A percentile compares a stretch with the other conserved stretches of the same genome.
Evolutionary conservation across 2,888 invertebrate genomes (phyloP).

Genomic region (Flabesymbios commensalis): DNA sequence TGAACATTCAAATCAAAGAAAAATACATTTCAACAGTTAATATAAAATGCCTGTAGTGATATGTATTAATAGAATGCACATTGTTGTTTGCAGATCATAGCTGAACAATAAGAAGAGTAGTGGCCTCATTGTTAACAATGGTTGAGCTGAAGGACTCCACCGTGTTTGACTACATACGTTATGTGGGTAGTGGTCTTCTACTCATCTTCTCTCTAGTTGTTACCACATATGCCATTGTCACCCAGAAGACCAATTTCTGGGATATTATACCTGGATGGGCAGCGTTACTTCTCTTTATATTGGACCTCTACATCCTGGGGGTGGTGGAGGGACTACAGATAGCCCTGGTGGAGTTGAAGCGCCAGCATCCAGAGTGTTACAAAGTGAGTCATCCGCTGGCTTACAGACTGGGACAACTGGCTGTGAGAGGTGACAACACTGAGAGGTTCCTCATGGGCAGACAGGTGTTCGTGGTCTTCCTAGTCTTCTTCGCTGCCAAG

Average conservation of each 20-base stretch:
- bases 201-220: conserved; percentile 20
- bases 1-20: no score
- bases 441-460: conserved; percentile 30
- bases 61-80: no score
- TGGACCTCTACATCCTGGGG: conserved; percentile 23
- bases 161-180: conserved; percentile 24
- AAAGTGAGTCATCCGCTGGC: conserved; percentile 20
- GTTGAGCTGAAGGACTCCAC: conserved; percentile 22
- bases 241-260: conserved; percentile 22
- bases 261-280: conserved; percentile 23
- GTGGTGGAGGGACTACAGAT: conserved; percentile 29
- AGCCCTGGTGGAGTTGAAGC: conserved; percentile 28
- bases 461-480: conserved; percentile 26
- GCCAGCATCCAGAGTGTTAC: conserved; percentile 29
- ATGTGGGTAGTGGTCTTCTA: conserved; percentile 16
- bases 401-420: conserved; percentile 21
- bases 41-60: no score
- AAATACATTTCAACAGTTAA: no score
- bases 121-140: no score
- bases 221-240: conserved; percentile 23
- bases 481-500: conserved; percentile 30
- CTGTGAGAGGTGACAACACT: conserved; percentile 24
- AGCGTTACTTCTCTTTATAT: conserved; percentile 21
- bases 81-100: no score
- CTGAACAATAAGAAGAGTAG: no score